phyloP scores from a whole-genome alignment of 2,797 vertebrate genomes.

The Emys orbicularis region DNA sequence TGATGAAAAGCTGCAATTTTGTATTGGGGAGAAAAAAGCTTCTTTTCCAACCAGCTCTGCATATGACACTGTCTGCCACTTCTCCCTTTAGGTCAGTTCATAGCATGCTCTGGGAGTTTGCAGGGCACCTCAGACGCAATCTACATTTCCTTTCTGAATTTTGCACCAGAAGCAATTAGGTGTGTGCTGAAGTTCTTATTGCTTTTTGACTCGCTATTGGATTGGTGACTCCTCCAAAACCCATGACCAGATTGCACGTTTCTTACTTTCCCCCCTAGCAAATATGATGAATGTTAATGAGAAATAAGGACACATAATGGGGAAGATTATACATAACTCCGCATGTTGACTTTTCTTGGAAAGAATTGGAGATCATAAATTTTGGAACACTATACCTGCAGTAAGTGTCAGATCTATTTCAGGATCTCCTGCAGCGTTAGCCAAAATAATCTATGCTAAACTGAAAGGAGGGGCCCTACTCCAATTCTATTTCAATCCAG shows the following conservation, averaged over 20 bases:
- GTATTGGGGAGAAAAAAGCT: neutral
- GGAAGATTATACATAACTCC: neutral
- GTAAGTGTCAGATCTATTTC: neutral
- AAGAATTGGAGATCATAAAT: neutral
- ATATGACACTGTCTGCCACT: neutral
- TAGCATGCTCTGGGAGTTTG: neutral
- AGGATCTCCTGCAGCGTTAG: neutral
- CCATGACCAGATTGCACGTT: neutral
- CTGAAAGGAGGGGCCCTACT: neutral
- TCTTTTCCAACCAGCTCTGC: rapidly evolving
- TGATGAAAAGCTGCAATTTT: neutral
- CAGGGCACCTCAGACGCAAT: rapidly evolving
- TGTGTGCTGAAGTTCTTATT: neutral
- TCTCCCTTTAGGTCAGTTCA: neutral
- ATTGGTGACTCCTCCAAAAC: neutral
- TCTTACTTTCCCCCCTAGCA: neutral
- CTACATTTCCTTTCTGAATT: neutral
- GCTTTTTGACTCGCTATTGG: neutral
- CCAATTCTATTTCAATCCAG: neutral
- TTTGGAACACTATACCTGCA: neutral
- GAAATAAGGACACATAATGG: neutral
- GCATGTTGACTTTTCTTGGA: rapidly evolving
- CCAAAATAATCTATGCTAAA: neutral
- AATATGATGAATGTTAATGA: neutral
- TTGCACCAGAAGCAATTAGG: rapidly evolving